phyloP scores from a whole-genome alignment of 2,113 vertebrate species.

The Pholis gunnellus region DNA sequence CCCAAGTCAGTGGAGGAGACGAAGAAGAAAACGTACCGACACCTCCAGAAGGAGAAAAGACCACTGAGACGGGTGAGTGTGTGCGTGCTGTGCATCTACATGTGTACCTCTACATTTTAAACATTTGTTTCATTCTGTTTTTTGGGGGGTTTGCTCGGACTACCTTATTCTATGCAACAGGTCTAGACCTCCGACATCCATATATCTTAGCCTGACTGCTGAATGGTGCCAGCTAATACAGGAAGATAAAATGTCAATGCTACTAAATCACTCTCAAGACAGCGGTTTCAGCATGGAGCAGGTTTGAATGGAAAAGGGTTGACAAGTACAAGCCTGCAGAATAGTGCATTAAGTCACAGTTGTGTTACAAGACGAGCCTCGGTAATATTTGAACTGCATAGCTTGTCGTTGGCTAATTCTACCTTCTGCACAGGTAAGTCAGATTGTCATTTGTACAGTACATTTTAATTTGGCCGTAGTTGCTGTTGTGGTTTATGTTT shows the following conservation, averaged over 20 bases:
- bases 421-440: too few species aligned
- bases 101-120: background rate
- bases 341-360: constrained; percentile 28
- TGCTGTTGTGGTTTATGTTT: background rate
- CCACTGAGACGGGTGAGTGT: constrained; percentile 43
- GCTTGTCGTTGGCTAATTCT: constrained; percentile 23
- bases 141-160: background rate
- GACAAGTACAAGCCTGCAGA: constrained; percentile 43
- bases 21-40: constrained; percentile 17
- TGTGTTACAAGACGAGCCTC: background rate
- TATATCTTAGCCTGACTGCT: constrained; percentile 15
- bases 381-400: constrained; percentile 20
- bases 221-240: constrained; percentile 4
- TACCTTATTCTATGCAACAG: background rate
- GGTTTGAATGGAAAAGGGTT: background rate
- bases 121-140: background rate
- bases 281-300: constrained; percentile 9
- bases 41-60: constrained; percentile 24
- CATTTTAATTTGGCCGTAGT: background rate
- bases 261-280: constrained; percentile 38
- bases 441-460: background rate
- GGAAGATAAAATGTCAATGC: constrained; percentile 24
- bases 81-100: background rate
- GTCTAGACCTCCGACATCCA: background rate
- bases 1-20: background rate